Percentiles rank a stretch among this genome's conserved stretches.
Evolutionary conservation across 1,140 invertebrate genomes (phyloP).

Genomic region (Megalopta genalis): DNA sequence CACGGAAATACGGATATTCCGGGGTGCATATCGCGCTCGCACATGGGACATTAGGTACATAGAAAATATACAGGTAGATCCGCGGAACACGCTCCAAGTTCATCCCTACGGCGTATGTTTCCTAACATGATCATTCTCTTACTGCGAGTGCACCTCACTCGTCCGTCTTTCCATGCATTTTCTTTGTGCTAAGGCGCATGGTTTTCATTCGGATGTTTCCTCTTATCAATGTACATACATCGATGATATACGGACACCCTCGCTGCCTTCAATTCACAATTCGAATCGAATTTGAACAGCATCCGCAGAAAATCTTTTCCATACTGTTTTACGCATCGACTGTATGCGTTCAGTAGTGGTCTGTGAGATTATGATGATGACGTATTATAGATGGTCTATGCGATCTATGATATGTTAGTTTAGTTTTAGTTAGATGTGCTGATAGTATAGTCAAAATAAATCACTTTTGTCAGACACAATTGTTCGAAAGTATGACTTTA

Average conservation of each 20-base stretch:
- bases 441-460: too few relatives aligned
- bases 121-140: conserved; percentile 13
- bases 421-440: too few relatives aligned
- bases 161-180: background rate
- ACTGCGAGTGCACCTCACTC: background rate
- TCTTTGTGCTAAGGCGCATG: background rate
- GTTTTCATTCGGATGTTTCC: background rate
- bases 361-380: too few relatives aligned
- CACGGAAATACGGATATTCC: background rate
- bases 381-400: too few relatives aligned
- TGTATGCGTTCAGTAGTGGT: background rate
- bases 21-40: background rate
- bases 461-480: too few relatives aligned
- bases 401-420: too few relatives aligned
- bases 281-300: background rate
- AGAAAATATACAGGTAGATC: background rate
- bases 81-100: background rate
- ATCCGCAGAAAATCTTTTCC: background rate
- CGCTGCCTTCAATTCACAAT: background rate
- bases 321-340: background rate
- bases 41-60: background rate
- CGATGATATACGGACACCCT: background rate
- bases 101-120: conserved; percentile 13
- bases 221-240: background rate
- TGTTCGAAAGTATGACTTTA: too few relatives aligned